Evolutionary conservation across 2,113 vertebrate genomes (phyloP), one percentile per base, ranked within the genome.

Genomic region (Zootoca vivipara): DNA sequence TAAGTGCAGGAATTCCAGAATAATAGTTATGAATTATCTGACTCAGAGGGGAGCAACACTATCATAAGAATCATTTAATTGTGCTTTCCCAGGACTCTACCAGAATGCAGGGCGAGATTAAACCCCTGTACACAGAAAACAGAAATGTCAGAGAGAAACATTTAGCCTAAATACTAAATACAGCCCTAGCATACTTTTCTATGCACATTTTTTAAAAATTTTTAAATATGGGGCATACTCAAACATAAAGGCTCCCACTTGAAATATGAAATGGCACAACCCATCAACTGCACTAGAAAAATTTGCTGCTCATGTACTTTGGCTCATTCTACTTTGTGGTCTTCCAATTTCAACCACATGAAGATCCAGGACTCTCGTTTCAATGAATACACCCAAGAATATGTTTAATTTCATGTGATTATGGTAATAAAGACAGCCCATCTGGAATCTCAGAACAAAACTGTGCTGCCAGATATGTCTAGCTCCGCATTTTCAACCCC

Each of bases 401-500:
- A 86, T 40, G 46, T 85, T 94, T 90, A 90, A 22, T 90, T 35
- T 35, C 52, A 28, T 73, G 15, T 64, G 90, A 91, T 88, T 90
- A 87, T 85, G 93, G 69, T 89, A 78, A 87, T 72, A 24, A 72
- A 35, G 42, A 73, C 65, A 91, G 40, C 40, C 6, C 52, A 85
- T 77, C 67, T 93, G 90, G 81, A 81, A 83, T 67, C 90, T 85
- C 86, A 85, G 91, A 85, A 93, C 38, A 73, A 52, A 89, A 67
- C 88, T 86, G n/a, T 89, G 75, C 86, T 93, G 88, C 90, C 89
- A 94, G 89, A 89, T 83, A 86, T 3, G 0, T 74, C 70, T 96
- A 95, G 91, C 79, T 93, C 89, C 87, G 86, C 38, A 62, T 87
- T 94, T 94, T 82, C 30, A 26, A n/a, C 10, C 52, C 3, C n/a